Base-by-base conservation (phyloP, 2,888 invertebrate genomes). In the Tineola bisselliella region DNA sequence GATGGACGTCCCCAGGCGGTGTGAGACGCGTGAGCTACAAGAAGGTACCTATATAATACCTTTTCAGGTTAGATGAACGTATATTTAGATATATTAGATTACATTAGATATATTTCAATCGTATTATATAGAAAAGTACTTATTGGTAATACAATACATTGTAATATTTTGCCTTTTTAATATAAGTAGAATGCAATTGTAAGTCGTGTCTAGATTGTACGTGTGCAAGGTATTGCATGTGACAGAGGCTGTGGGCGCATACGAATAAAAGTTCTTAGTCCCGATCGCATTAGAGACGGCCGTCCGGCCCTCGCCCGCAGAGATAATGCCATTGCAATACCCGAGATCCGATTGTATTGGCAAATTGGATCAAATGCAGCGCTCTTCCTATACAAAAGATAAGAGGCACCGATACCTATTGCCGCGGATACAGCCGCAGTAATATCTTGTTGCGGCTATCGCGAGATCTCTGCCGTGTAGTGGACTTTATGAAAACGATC, bases 311-410 rank as follows among this genome's bases (percentile, higher is more conserved):
- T 74, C 76, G 72, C 70, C 68, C 71, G 64, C 68, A 72, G 72
- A 82, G 84, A 84, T 87, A 87, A 86, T 84, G 82, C 84, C 79
- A 81, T 79, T 81, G 84, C 84, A 84, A 84, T 84, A 83, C 77
- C 77, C 77, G 69, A 73, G 79, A 84, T 84, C 79, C 77, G 84
- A 87, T 87, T 84, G 86, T 86, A 84, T 86, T 83, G 86, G 83
- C 80, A 86, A 87, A 88, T 87, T 87, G 87, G 84, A 88, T 87
- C 84, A 87, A 87, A 87, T 87, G 87, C 86, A 86, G 78, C 79
- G 80, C 79, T 80, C 77, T 18, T 13, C 75, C 80, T 76, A 80
- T 71, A 80, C 80, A 84, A 83, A 82, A 84, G 86, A 87, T 86
- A 84, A 84, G 81, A 81, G 69, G 68, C 64, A 62, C 61, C 33